Conservation (phyloP, 2,888 invertebrate genomes). For the Heliconius ethilla region DNA sequence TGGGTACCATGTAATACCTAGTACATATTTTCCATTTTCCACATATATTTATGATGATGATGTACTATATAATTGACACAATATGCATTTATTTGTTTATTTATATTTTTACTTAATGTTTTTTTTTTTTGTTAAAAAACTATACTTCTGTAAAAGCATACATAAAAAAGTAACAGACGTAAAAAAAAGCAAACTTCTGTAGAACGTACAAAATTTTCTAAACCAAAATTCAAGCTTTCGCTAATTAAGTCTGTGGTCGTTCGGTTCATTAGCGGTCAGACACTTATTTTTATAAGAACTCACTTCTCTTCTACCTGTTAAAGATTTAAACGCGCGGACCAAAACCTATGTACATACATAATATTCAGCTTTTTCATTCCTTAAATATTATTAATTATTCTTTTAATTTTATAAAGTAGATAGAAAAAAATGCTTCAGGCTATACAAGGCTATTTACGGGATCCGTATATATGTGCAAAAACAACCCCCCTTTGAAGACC, state of each 20-base stretch:
- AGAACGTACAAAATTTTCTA: background rate
- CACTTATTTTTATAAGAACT: slow-evolving; percentile 43
- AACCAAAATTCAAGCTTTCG: slow-evolving; percentile 37
- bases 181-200: background rate
- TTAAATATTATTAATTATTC: background rate
- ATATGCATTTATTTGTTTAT: too few relatives aligned
- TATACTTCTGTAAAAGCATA: background rate
- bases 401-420: too few relatives aligned
- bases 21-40: background rate
- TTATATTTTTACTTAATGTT: background rate
- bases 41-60: background rate
- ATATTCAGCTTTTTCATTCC: background rate
- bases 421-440: too few relatives aligned
- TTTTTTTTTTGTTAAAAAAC: background rate
- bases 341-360: background rate
- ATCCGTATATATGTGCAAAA: background rate
- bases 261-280: slow-evolving; percentile 45
- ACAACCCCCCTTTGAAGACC: background rate
- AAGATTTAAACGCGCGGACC: slow-evolving; percentile 7
- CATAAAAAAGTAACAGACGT: background rate
- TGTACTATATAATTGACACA: background rate
- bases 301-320: slow-evolving; percentile 37
- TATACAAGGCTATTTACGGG: too few relatives aligned
- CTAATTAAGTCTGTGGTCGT: slow-evolving; percentile 45
- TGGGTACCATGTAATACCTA: background rate